Conservation (phyloP, 2,113 vertebrate species). For the Poicephalus meyeri region DNA sequence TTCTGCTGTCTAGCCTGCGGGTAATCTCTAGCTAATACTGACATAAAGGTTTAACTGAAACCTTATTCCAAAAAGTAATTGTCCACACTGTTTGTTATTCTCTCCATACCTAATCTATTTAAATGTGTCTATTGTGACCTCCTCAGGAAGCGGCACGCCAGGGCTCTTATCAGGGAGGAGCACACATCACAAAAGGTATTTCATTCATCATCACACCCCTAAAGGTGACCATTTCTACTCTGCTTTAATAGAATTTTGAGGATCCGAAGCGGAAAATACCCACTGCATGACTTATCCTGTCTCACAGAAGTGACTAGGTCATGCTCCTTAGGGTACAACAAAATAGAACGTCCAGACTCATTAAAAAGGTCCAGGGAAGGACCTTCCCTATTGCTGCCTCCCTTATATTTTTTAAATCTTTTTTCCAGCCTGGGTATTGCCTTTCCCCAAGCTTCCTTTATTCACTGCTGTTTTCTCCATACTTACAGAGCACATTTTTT, state of each 20-base stretch:
- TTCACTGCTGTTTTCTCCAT: neutral
- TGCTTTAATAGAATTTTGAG: slow-evolving; percentile 8
- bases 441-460: neutral
- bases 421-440: neutral
- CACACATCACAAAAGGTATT: neutral
- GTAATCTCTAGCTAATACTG: neutral
- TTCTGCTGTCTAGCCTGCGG: neutral
- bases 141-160: neutral
- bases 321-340: neutral
- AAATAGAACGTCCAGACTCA: neutral
- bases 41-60: neutral
- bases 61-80: neutral
- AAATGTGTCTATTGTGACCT: neutral
- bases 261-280: slow-evolving; percentile 13
- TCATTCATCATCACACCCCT: neutral
- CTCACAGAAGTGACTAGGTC: neutral
- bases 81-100: neutral
- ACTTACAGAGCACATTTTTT: slow-evolving; percentile 9
- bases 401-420: neutral
- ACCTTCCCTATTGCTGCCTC: neutral
- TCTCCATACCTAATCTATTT: slow-evolving; percentile 5
- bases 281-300: neutral
- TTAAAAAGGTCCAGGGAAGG: neutral
- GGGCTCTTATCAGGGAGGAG: neutral
- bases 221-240: neutral